phyloP scores from a whole-genome alignment of 1,140 invertebrate species.

The Littorina saxatilis region DNA sequence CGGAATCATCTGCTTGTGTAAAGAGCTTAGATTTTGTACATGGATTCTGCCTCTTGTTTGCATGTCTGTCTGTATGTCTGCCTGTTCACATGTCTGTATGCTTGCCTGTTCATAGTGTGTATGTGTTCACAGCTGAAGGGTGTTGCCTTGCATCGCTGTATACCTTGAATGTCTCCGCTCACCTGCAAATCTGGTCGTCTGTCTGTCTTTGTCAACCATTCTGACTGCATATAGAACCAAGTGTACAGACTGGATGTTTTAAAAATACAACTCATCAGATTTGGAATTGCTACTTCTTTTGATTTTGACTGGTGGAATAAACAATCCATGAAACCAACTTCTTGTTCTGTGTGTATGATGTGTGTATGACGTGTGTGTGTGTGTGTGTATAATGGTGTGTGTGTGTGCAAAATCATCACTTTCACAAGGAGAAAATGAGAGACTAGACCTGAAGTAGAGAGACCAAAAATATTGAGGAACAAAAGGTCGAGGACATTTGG shows the following conservation, averaged over 20 bases:
- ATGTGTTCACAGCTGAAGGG: not conserved
- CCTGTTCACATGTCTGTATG: not conserved
- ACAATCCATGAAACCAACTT: conserved; percentile 16
- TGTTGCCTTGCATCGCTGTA: not conserved
- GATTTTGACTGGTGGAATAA: conserved; percentile 28
- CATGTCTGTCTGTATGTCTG: not conserved
- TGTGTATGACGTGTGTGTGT: conserved; percentile 18
- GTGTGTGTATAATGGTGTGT: not conserved
- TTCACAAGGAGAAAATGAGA: not conserved
- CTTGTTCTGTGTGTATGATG: not conserved
- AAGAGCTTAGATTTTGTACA: not conserved
- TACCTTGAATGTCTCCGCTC: not conserved
- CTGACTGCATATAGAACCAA: not conserved
- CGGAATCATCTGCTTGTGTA: not conserved
- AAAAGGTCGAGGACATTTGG: no score
- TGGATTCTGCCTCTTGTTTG: not conserved
- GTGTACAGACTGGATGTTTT: not conserved
- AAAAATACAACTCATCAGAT: not conserved
- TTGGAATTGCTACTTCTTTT: conserved; percentile 15
- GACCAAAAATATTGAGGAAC: no score
- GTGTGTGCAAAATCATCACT: not conserved
- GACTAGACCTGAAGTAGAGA: no score
- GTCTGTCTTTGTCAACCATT: not conserved
- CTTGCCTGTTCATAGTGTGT: not conserved
- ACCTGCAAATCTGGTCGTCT: not conserved